phyloP scores from a whole-genome alignment of 2,797 vertebrate species.

The Eupleurogrammus muticus region DNA sequence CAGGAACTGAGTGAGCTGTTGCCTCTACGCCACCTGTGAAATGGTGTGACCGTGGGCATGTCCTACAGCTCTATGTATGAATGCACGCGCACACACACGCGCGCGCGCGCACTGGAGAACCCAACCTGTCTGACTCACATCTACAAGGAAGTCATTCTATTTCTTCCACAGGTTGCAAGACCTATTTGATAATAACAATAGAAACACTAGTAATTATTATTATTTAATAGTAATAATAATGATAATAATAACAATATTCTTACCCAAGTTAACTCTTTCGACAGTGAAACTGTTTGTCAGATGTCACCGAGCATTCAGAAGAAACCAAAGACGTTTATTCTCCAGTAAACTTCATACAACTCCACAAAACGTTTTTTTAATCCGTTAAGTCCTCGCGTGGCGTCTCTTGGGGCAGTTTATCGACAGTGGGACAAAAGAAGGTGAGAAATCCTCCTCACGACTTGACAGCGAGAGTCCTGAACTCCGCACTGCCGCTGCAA shows the following conservation, averaged over 20 bases:
- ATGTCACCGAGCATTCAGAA: slow-evolving; percentile 38
- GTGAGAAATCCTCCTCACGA: slow-evolving; percentile 48
- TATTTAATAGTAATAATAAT: not conserved
- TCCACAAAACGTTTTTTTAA: slow-evolving; percentile 44
- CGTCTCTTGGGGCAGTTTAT: slow-evolving; percentile 11
- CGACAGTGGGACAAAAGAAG: slow-evolving; percentile 7
- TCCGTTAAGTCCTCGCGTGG: slow-evolving; percentile 48
- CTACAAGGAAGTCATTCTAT: slow-evolving; percentile 52
- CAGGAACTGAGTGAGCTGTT: not conserved
- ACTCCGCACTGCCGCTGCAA: slow-evolving; percentile 37
- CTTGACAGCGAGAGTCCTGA: slow-evolving; percentile 40
- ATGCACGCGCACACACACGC: slow-evolving; percentile 15
- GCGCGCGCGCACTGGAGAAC: slow-evolving; percentile 13
- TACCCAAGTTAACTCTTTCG: slow-evolving; percentile 58
- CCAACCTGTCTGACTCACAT: slow-evolving; percentile 53
- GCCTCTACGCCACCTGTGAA: slow-evolving; percentile 58
- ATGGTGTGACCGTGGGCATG: slow-evolving; percentile 14
- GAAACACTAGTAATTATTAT: not conserved
- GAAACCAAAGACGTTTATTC: slow-evolving; percentile 19
- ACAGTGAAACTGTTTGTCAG: slow-evolving; percentile 36
- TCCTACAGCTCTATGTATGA: slow-evolving; percentile 27
- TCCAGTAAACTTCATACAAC: slow-evolving; percentile 52
- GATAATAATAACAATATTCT: slow-evolving; percentile 3
- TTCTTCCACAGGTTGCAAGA: not conserved
- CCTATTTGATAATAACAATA: not conserved